Base-by-base conservation (phyloP, 2,797 vertebrate genomes). In the Muraenolepis orangiensis region DNA sequence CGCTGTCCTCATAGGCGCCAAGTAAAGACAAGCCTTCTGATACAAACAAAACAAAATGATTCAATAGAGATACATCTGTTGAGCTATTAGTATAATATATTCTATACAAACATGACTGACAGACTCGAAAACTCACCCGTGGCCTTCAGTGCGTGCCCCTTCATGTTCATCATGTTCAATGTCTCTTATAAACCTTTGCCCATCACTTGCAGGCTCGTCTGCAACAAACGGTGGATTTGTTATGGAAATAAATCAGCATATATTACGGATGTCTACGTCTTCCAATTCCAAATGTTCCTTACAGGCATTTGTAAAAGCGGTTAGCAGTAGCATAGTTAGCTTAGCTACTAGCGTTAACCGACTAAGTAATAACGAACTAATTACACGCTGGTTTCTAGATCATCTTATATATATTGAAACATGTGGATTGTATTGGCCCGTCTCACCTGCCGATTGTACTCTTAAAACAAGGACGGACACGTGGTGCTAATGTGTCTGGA, bases 1-100 rank as follows among this genome's bases (percentile, higher is more conserved):
- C 98, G 0, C 97, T 99, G 82, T 99, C 98, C 10, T 96, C 97
- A 12, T 99, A 99, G 20, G 97, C 96, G 23, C 98, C 98, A 0
- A 99, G 96, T 70, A 99, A 91, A 42, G 97, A 97, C 74, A 99
- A 87, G 0, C 98, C 98, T 83, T 97, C 97, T 99, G 64, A 64
- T 26, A 1, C 78, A 28, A 26, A 6, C 23, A 28, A 70, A 5
- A 40, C 28, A 11, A 38, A 70, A 12, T 38, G 4, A 16, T 20
- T 16, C 28, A 12, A 13, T 69, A 36, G 31, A 34, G 31, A 23
- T 0, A 0, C 29, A 6, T 38, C 12, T 2, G 20, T 38, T n/a
- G 6, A 11, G 11, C n/a, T 64, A 16, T 12, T 6, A 5, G 23
- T n/a, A n/a, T n/a, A 38, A n/a, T 10, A 2, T 30, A 2, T 70